phyloP scores from a whole-genome alignment of 2,113 vertebrate genomes.

The Hiodon tergisus region DNA sequence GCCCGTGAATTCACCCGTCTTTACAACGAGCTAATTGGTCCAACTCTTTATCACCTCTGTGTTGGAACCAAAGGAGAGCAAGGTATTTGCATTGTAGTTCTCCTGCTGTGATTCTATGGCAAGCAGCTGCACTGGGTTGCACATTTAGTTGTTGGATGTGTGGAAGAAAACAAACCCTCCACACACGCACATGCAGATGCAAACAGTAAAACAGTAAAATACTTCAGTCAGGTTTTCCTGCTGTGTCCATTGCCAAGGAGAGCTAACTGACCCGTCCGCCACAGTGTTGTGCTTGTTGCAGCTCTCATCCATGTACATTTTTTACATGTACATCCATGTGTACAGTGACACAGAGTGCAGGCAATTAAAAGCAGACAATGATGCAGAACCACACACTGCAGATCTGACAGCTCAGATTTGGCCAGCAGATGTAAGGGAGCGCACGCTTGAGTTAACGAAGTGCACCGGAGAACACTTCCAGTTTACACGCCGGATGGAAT shows the following conservation, averaged over 20 bases:
- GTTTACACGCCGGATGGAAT: background rate
- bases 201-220: background rate
- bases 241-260: constrained; percentile 44
- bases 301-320: constrained; percentile 45
- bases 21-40: too few species aligned
- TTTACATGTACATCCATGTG: too few species aligned
- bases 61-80: too few species aligned
- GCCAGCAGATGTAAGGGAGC: constrained; percentile 7
- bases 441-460: background rate
- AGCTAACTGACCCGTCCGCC: constrained; percentile 49
- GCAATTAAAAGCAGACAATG: constrained; percentile 32
- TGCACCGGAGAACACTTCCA: constrained; percentile 18
- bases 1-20: too few species aligned
- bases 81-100: too few species aligned
- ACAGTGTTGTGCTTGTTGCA: constrained; percentile 41
- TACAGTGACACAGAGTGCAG: constrained; percentile 21
- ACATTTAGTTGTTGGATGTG: too few species aligned
- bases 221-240: constrained; percentile 47
- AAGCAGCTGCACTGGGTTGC: too few species aligned
- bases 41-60: too few species aligned
- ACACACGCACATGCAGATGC: constrained; percentile 10
- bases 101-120: too few species aligned
- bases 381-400: constrained; percentile 32
- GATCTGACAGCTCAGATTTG: constrained; percentile 6
- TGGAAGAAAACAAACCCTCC: background rate